A percentile compares a stretch with the other conserved stretches of the same genome.
Conservation (phyloP, 2,113 vertebrate species). For the Malaclemys terrapin region DNA sequence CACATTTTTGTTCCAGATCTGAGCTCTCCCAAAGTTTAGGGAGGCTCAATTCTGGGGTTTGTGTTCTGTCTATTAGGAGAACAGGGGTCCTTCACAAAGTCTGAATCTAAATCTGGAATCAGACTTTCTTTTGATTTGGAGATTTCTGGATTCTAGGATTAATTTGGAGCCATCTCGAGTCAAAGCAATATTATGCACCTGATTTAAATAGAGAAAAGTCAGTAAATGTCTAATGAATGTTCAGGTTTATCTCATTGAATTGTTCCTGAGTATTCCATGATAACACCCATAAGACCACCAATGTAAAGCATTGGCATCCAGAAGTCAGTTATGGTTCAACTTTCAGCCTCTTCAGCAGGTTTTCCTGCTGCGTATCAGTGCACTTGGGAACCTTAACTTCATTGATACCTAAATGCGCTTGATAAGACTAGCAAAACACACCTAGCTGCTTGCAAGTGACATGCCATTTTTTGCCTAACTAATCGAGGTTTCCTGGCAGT, state of each 20-base stretch:
- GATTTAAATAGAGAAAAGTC: not conserved
- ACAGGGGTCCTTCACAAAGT: not conserved
- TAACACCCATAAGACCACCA: not conserved
- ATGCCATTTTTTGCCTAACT: not conserved
- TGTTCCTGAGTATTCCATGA: not conserved
- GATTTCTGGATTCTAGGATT: not conserved
- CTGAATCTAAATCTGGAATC: not conserved
- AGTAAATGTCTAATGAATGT: not conserved
- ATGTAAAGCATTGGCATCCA: not conserved
- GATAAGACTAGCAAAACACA: not conserved
- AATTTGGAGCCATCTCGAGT: not conserved
- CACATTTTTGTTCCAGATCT: not conserved
- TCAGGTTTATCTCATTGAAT: not conserved
- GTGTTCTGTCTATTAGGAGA: not conserved
- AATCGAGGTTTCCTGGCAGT: not conserved
- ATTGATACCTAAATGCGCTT: not conserved
- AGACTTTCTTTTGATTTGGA: not conserved
- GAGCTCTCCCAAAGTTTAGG: not conserved
- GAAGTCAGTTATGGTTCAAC: not conserved
- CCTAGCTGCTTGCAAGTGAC: not conserved
- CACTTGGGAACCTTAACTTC: not conserved
- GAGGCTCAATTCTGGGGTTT: not conserved
- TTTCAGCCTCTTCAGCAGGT: not conserved
- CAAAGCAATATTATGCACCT: not conserved
- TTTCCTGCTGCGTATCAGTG: not conserved